A percentile compares a stretch with the other conserved stretches of the same genome.
Evolutionary conservation across 1,140 invertebrate genomes (phyloP).

Genomic region (Scaptodrosophila lebanonensis): DNA sequence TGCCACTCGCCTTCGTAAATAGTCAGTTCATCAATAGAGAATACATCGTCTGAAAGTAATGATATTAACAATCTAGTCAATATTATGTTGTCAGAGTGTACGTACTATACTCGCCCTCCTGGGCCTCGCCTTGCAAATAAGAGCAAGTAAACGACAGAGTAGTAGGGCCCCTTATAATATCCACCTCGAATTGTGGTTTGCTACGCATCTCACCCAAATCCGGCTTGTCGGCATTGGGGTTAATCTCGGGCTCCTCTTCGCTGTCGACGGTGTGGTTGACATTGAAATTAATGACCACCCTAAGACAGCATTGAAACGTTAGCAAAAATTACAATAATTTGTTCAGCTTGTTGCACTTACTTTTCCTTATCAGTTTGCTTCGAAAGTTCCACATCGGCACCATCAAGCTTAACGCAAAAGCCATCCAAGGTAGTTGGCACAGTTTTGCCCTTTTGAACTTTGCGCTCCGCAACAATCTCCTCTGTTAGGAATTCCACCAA

Average conservation of each 20-base stretch:
- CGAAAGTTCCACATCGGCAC: constrained; percentile 86
- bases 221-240: constrained; percentile 82
- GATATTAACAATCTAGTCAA: neutral
- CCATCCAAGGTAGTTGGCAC: constrained; percentile 87
- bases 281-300: constrained; percentile 88
- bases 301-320: constrained; percentile 74
- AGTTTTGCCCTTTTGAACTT: constrained; percentile 85
- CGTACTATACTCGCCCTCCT: constrained; percentile 83
- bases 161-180: constrained; percentile 85
- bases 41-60: constrained; percentile 81
- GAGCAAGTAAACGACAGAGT: constrained; percentile 90
- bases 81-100: constrained; percentile 22
- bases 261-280: constrained; percentile 94
- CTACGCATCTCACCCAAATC: constrained; percentile 89
- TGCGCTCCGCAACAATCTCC: constrained; percentile 92
- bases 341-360: constrained; percentile 77
- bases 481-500: constrained; percentile 91
- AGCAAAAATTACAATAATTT: too few relatives aligned
- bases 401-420: constrained; percentile 86
- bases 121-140: constrained; percentile 82
- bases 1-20: constrained; percentile 89
- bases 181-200: constrained; percentile 91
- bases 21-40: constrained; percentile 92
- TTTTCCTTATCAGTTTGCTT: constrained; percentile 86
- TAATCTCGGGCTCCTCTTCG: constrained; percentile 82